These are phyloP conservation scores for Luffia ferchaultella DNA, from an alignment of 2,888 invertebrate species.

Conservation along the genomic window DNA sequence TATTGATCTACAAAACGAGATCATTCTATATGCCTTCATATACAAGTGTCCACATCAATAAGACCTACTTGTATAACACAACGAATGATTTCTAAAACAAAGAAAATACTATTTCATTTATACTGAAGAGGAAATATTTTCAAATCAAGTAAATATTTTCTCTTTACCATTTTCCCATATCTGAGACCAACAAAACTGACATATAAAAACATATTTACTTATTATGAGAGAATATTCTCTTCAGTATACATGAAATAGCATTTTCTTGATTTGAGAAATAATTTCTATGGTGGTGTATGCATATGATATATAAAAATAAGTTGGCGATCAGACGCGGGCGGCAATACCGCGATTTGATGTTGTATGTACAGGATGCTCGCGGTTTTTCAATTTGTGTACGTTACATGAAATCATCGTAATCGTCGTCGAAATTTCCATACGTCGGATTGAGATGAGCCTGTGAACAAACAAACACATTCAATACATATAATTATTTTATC, in stretches of 20 bases:
- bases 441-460: conserved; percentile 73
- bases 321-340: not conserved
- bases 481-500: not conserved
- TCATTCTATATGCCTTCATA: too few relatives aligned
- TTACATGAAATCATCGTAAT: conserved; percentile 85
- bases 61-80: too few relatives aligned
- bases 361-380: not conserved
- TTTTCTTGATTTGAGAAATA: not conserved
- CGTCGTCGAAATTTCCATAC: conserved; percentile 71
- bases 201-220: too few relatives aligned
- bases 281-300: not conserved
- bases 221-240: not conserved
- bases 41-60: too few relatives aligned
- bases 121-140: conserved; percentile 17
- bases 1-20: too few relatives aligned
- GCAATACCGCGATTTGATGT: not conserved
- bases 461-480: conserved; percentile 11
- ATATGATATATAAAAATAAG: not conserved
- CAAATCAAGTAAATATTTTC: conserved; percentile 11
- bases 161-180: not conserved
- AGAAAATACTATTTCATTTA: conserved; percentile 11
- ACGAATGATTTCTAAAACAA: conserved; percentile 10
- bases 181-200: too few relatives aligned
- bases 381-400: conserved; percentile 3
- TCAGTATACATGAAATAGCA: not conserved